phyloP scores from a whole-genome alignment of 2,888 invertebrate genomes.

The Lochmaea capreae region DNA sequence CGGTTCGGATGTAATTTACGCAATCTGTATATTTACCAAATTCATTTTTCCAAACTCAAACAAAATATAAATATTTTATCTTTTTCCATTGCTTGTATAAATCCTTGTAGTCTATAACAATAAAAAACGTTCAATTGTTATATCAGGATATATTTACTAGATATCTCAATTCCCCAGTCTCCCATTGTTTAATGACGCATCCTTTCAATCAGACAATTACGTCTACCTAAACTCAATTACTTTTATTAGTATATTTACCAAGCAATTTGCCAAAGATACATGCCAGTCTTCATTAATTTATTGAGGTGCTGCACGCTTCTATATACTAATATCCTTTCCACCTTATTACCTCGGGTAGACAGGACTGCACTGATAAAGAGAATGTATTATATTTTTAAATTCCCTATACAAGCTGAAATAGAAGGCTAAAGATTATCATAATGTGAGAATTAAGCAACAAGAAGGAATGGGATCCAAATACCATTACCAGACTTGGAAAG shows the following conservation, averaged over 20 bases:
- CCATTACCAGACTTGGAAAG: too few species aligned
- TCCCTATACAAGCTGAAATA: too few species aligned
- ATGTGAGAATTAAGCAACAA: too few species aligned
- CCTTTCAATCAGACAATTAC: conserved; percentile 1
- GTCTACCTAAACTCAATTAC: conserved; percentile 24
- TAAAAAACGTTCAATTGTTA: neutral
- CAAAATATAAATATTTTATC: too few species aligned
- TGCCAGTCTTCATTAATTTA: conserved; percentile 41
- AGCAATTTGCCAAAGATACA: conserved; percentile 37
- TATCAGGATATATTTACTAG: neutral
- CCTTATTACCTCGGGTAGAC: conserved; percentile 27
- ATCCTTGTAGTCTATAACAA: too few species aligned
- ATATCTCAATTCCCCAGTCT: neutral
- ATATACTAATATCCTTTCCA: conserved; percentile 38
- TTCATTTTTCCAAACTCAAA: too few species aligned
- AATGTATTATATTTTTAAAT: neutral
- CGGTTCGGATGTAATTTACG: too few species aligned
- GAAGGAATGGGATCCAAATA: too few species aligned
- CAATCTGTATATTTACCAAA: too few species aligned
- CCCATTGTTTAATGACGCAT: conserved; percentile 1
- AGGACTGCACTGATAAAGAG: conserved; percentile 26
- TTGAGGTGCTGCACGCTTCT: conserved; percentile 43
- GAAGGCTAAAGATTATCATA: too few species aligned
- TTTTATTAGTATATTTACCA: conserved; percentile 34
- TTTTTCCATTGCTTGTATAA: too few species aligned